Evolutionary conservation across 2,113 vertebrate species (phyloP).

Genomic region (Gasterosteus aculeatus): DNA sequence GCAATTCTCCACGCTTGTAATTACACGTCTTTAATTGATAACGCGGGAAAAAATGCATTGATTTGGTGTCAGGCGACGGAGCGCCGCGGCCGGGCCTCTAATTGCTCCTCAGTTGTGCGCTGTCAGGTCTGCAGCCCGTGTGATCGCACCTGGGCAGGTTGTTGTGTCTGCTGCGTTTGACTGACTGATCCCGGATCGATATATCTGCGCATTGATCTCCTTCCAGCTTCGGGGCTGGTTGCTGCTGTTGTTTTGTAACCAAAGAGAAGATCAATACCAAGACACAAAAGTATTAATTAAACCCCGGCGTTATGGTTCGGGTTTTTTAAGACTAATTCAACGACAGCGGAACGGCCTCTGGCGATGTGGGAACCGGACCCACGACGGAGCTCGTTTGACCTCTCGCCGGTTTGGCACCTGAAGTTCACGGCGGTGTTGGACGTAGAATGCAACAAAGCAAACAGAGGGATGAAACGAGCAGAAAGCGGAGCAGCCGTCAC

Average conservation of each 20-base stretch:
- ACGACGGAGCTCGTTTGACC: not conserved
- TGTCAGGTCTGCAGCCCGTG: slow-evolving; percentile 67
- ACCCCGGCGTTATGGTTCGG: not conserved
- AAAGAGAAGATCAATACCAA: too few relatives aligned
- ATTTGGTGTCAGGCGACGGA: slow-evolving; percentile 78
- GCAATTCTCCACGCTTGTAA: slow-evolving; percentile 80
- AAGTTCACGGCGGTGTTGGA: not conserved
- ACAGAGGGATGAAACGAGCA: slow-evolving; percentile 40
- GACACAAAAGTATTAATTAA: too few relatives aligned
- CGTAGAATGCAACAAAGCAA: slow-evolving; percentile 37
- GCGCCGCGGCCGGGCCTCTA: slow-evolving; percentile 63
- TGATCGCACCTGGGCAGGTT: slow-evolving; percentile 55
- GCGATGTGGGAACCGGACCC: too few relatives aligned
- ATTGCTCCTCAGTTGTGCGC: slow-evolving; percentile 80
- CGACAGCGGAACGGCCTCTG: not conserved
- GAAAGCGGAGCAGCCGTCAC: slow-evolving; percentile 38
- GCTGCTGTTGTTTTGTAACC: too few relatives aligned
- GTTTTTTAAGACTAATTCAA: not conserved
- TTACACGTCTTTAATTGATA: slow-evolving; percentile 86
- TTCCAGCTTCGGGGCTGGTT: too few relatives aligned
- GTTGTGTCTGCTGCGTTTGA: slow-evolving; percentile 2
- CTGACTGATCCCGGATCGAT: too few relatives aligned
- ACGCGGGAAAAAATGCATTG: slow-evolving; percentile 82
- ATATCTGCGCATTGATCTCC: too few relatives aligned
- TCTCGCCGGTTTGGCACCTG: not conserved